Evolutionary conservation across 2,888 invertebrate species (phyloP).

Genomic region (Galerucella calmariensis): DNA sequence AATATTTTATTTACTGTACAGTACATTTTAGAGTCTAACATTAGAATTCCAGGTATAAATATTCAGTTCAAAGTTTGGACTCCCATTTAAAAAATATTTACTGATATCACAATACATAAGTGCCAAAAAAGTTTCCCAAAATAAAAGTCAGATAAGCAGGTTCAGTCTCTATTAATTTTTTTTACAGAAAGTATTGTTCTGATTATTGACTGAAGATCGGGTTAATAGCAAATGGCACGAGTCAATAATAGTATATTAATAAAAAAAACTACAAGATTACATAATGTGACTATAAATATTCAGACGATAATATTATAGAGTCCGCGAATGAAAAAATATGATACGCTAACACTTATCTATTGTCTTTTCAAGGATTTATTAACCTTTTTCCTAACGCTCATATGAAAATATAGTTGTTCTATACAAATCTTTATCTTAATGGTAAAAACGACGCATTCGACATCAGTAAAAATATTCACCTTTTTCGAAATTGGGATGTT

Average conservation of each 20-base stretch:
- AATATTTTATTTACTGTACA: slow-evolving; percentile 59
- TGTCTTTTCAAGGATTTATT: slow-evolving; percentile 51
- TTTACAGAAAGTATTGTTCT: slow-evolving; percentile 24
- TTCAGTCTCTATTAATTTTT: slow-evolving; percentile 30
- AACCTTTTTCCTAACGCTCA: slow-evolving; percentile 34
- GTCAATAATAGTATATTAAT: slow-evolving; percentile 49
- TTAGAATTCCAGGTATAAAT: slow-evolving; percentile 58
- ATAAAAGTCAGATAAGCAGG: slow-evolving; percentile 20
- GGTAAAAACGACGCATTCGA: slow-evolving; percentile 38
- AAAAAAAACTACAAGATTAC: slow-evolving; percentile 42
- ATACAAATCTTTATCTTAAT: slow-evolving; percentile 50
- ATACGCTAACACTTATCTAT: slow-evolving; percentile 54
- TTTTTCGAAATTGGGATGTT: background rate
- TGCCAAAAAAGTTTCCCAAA: slow-evolving; percentile 53
- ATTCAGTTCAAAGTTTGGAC: slow-evolving; percentile 59
- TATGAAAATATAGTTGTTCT: slow-evolving; percentile 52
- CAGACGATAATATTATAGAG: slow-evolving; percentile 49
- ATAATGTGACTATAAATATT: slow-evolving; percentile 51
- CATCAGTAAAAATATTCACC: slow-evolving; percentile 29
- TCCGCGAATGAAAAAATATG: slow-evolving; percentile 46
- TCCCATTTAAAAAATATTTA: slow-evolving; percentile 56
- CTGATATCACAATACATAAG: slow-evolving; percentile 61
- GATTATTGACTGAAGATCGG: slow-evolving; percentile 22
- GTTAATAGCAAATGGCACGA: slow-evolving; percentile 55
- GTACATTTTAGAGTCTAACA: slow-evolving; percentile 54